Percentiles rank a stretch among this genome's conserved stretches.
phyloP scores from a whole-genome alignment of 2,797 vertebrate species.

The Rhabdomys pumilio region DNA sequence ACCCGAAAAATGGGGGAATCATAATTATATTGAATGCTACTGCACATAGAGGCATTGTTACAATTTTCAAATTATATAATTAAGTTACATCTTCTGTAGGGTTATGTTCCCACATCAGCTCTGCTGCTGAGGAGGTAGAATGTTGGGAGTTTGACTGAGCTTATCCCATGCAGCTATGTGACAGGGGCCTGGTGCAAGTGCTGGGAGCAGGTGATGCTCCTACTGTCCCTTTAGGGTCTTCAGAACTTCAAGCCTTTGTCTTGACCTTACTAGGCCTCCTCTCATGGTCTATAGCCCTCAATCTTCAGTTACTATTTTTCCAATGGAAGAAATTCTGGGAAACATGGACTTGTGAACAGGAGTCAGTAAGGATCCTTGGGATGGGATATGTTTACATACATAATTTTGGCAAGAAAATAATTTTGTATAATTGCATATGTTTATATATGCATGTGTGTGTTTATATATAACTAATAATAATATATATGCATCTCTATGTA shows the following conservation, averaged over 20 bases:
- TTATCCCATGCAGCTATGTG: too few species aligned
- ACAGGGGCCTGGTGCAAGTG: too few species aligned
- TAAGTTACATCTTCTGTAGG: not conserved
- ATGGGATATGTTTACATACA: not conserved
- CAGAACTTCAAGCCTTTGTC: too few species aligned
- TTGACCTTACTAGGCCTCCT: too few species aligned
- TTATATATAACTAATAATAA: not conserved
- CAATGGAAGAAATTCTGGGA: not conserved
- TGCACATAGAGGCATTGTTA: not conserved
- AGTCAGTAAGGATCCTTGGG: not conserved
- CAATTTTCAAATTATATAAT: not conserved
- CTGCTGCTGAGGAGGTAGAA: too few species aligned
- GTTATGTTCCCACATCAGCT: too few species aligned
- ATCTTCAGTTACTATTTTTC: not conserved
- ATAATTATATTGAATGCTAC: not conserved
- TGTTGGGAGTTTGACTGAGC: too few species aligned
- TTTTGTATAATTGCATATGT: not conserved
- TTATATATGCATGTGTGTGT: not conserved
- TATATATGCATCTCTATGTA: not conserved
- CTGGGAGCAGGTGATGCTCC: too few species aligned
- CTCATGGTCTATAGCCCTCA: too few species aligned
- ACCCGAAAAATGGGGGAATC: not conserved
- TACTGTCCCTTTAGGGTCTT: too few species aligned
- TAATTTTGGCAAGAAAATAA: not conserved
- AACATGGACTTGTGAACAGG: not conserved